Evolutionary conservation across 1,140 invertebrate genomes (phyloP).

Genomic region (Branchinecta lynchi): DNA sequence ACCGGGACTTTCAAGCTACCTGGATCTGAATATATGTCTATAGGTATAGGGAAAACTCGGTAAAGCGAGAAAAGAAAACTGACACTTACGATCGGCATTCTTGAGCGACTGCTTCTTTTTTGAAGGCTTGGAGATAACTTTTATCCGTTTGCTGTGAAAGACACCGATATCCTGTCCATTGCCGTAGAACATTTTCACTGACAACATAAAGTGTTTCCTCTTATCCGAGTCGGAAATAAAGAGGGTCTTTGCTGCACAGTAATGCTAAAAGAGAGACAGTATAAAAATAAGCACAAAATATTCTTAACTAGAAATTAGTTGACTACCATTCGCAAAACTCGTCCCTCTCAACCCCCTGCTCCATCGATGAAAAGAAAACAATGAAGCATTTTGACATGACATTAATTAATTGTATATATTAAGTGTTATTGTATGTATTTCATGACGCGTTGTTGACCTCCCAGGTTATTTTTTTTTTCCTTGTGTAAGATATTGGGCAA

Average conservation of each 20-base stretch:
- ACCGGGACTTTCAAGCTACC: no score
- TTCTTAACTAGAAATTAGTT: neutral
- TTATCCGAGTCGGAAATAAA: slow-evolving; percentile 99
- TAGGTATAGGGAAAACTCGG: neutral
- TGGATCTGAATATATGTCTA: no score
- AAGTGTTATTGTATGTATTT: no score
- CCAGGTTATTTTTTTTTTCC: no score
- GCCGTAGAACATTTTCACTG: slow-evolving; percentile 98
- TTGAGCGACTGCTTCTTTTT: slow-evolving; percentile 99
- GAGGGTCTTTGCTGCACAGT: slow-evolving; percentile 97
- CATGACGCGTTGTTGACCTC: no score
- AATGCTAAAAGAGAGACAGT: slow-evolving; percentile 49
- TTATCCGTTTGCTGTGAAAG: slow-evolving; percentile 96
- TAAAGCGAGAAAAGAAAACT: neutral
- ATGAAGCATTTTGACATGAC: no score
- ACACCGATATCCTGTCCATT: slow-evolving; percentile 95
- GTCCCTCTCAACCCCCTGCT: neutral
- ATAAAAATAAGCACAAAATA: slow-evolving; percentile 15
- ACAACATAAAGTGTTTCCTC: slow-evolving; percentile 96
- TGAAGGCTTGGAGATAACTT: slow-evolving; percentile 99
- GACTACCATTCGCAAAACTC: slow-evolving; percentile 11
- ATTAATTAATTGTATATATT: no score
- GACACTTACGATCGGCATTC: slow-evolving; percentile 73
- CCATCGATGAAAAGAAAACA: no score
- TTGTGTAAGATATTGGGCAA: no score